Percentiles rank a stretch among this genome's conserved stretches.
phyloP scores from a whole-genome alignment of 2,888 invertebrate genomes.

The Heliothis peltigera region DNA sequence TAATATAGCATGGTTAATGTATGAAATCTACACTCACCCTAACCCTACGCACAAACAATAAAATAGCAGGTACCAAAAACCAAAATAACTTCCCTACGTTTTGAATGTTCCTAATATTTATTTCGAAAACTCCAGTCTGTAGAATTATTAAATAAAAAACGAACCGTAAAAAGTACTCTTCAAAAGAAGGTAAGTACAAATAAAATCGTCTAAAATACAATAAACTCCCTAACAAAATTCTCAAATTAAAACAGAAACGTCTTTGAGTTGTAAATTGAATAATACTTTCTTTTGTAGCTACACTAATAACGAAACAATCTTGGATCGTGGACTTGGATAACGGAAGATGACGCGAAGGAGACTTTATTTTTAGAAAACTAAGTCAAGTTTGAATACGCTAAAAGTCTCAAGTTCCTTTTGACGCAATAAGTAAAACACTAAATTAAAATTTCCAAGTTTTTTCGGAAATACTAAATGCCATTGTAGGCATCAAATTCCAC shows the following conservation, averaged over 20 bases:
- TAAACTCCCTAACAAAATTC: constrained; percentile 2
- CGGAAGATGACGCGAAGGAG: background rate
- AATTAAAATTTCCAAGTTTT: no score
- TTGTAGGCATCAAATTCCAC: no score
- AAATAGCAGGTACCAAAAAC: background rate
- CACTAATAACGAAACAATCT: constrained; percentile 5
- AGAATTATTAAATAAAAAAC: background rate
- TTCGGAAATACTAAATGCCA: no score
- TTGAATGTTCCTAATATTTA: background rate
- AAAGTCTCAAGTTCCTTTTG: no score
- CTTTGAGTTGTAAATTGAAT: constrained; percentile 36
- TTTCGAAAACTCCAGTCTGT: background rate
- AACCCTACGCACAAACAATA: no score
- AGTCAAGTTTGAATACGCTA: no score
- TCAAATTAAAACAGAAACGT: constrained; percentile 26
- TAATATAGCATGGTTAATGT: no score
- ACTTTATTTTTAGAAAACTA: background rate
- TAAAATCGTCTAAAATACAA: background rate
- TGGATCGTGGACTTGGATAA: background rate
- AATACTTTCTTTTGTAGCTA: constrained; percentile 26
- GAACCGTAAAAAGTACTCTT: constrained; percentile 1
- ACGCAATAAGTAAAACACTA: no score
- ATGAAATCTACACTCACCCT: no score
- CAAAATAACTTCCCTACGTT: background rate
- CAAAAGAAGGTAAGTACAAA: constrained; percentile 3